phyloP scores from a whole-genome alignment of 2,888 invertebrate species.

The Zootermopsis nevadensis region DNA sequence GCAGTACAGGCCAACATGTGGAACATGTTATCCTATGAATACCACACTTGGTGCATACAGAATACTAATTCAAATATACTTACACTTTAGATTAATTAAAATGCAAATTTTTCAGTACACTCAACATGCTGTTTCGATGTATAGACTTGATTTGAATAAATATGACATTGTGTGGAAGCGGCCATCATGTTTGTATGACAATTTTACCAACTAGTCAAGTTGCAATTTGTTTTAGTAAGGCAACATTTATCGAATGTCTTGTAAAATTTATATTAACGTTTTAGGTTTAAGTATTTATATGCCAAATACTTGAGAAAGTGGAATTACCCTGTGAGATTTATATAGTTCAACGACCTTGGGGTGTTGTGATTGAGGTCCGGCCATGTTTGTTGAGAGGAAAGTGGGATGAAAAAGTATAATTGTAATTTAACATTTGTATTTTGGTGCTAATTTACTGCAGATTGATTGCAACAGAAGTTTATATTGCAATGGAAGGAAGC shows the following conservation, averaged over 20 bases:
- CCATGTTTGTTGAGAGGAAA: slow-evolving; percentile 60
- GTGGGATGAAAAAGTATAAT: slow-evolving; percentile 57
- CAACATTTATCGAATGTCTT: neutral
- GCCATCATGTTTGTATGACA: too few relatives aligned
- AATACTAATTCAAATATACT: too few relatives aligned
- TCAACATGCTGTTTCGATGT: too few relatives aligned
- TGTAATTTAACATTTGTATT: slow-evolving; percentile 48
- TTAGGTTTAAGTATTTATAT: neutral
- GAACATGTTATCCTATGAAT: too few relatives aligned
- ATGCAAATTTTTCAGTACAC: too few relatives aligned
- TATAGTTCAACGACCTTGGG: slow-evolving; percentile 61
- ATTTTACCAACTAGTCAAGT: neutral
- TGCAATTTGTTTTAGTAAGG: neutral
- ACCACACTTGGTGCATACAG: too few relatives aligned
- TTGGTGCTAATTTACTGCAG: slow-evolving; percentile 1
- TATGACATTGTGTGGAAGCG: too few relatives aligned
- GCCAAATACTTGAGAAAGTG: neutral
- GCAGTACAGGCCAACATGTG: too few relatives aligned
- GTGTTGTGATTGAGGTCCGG: slow-evolving; percentile 60
- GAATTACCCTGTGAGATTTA: neutral
- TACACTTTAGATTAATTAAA: too few relatives aligned
- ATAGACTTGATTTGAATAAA: too few relatives aligned
- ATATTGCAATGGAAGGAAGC: slow-evolving; percentile 59
- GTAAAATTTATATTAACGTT: neutral
- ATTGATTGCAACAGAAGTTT: neutral